Evolutionary conservation across 2,113 vertebrate genomes (phyloP).

Genomic region (Verasper variegatus): DNA sequence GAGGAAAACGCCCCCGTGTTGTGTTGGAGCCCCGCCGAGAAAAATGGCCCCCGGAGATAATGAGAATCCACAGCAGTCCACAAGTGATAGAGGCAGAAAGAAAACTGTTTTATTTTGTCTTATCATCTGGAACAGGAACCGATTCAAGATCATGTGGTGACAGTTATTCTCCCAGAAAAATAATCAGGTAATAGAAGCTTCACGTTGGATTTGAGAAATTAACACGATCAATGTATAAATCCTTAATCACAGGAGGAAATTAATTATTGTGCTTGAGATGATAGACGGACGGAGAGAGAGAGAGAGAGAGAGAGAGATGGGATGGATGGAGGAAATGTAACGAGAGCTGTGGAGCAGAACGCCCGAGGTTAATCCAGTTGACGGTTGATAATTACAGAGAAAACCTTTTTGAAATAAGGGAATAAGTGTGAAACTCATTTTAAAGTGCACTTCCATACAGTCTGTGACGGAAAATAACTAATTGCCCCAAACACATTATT

Average conservation of each 20-base stretch:
- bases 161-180: conserved; percentile 20
- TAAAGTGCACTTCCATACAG: not conserved
- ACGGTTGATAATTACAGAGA: conserved; percentile 11
- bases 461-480: not conserved
- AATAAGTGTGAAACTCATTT: not conserved
- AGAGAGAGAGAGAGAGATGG: not conserved
- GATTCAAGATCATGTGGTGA: conserved; percentile 40
- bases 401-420: not conserved
- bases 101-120: conserved; percentile 53
- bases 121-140: conserved; percentile 51
- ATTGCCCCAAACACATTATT: not conserved
- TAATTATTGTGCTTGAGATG: conserved; percentile 11
- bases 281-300: not conserved
- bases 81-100: conserved; percentile 36
- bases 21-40: conserved; percentile 42
- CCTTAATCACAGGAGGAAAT: conserved; percentile 9
- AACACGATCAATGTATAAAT: not conserved
- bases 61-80: conserved; percentile 45
- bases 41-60: conserved; percentile 63
- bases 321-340: not conserved
- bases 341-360: not conserved
- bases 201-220: conserved; percentile 31
- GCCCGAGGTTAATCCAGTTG: not conserved
- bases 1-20: conserved; percentile 35
- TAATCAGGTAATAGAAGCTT: conserved; percentile 19